Base-by-base conservation (phyloP, 1,140 invertebrate genomes). In the Metopolophium dirhodum region DNA sequence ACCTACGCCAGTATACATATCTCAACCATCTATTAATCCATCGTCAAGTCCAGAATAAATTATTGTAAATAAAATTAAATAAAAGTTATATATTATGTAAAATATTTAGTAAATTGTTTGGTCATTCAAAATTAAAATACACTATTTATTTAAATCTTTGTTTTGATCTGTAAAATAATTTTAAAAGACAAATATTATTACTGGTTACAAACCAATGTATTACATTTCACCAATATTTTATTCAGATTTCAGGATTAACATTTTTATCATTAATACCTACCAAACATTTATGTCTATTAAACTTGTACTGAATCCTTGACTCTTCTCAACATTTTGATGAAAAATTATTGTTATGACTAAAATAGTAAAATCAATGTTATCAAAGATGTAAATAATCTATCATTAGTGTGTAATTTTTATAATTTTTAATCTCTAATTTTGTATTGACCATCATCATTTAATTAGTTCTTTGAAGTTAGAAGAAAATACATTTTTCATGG, bases 11-110 rank as follows among this genome's bases (percentile, higher is more conserved):
- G 86, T 90, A 4, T 85, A 85, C 91, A 88, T 86, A 86, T 85
- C 90, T 83, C 90, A 92, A 83, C 51, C 54, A 77, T n/a, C 2
- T 91, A 91, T 93, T 51, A 92, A 91, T 87, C 51, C 68, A 83
- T 51, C 82, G 57, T 45, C 88, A 61, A 91, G 90, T 92, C 11
- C 85, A 85, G 93, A 86, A 91, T 83, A 54, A 90, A 47, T 88
- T 92, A 91, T 82, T 77, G n/a, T 77, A 91, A 90, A 85, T 49
- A 41, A 35, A 85, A 37, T 37, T 37, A 2, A 37, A 87, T 22
- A 90, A 41, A n/a, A 41, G 30, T 57, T 20, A 68, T 68, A 30
- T 90, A 45, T 14, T 41, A 41, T 90, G 35, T 49, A 54, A n/a
- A 26, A 41, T 90, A 18, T 30, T 90, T 89, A 57, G 51, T 57